phyloP scores from a whole-genome alignment of 2,797 vertebrate genomes.

The Gymnopithys bicolor region DNA sequence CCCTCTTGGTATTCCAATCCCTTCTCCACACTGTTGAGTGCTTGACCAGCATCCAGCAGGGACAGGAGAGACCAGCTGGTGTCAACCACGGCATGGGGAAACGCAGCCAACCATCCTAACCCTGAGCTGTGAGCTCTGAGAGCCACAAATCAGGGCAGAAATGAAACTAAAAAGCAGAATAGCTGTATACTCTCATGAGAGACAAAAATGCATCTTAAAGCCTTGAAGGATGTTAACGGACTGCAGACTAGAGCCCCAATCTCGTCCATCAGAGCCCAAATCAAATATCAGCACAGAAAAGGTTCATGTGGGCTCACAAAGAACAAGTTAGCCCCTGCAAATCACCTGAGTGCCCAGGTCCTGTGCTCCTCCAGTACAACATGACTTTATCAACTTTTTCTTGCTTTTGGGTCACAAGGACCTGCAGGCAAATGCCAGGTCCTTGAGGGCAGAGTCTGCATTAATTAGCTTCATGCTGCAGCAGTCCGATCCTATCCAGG shows the following conservation, averaged over 20 bases:
- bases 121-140: neutral
- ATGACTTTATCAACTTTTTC: conserved; percentile 3
- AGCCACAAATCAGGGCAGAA: rapidly evolving
- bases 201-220: neutral
- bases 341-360: neutral
- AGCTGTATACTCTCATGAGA: neutral
- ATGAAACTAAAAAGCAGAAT: neutral
- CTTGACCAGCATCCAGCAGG: neutral
- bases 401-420: conserved; percentile 46
- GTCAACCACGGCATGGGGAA: rapidly evolving
- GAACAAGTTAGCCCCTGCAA: neutral
- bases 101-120: rapidly evolving
- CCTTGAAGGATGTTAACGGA: neutral
- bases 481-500: conserved; percentile 1
- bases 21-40: neutral
- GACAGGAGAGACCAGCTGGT: neutral
- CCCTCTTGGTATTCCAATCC: neutral
- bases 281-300: neutral
- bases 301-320: neutral
- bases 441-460: conserved; percentile 52
- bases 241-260: neutral
- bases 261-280: neutral
- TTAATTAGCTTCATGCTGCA: conserved; percentile 48
- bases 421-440: neutral
- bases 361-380: neutral